Conservation (phyloP, 2,797 vertebrate genomes). For the Hyperoplus lanceolatus region DNA sequence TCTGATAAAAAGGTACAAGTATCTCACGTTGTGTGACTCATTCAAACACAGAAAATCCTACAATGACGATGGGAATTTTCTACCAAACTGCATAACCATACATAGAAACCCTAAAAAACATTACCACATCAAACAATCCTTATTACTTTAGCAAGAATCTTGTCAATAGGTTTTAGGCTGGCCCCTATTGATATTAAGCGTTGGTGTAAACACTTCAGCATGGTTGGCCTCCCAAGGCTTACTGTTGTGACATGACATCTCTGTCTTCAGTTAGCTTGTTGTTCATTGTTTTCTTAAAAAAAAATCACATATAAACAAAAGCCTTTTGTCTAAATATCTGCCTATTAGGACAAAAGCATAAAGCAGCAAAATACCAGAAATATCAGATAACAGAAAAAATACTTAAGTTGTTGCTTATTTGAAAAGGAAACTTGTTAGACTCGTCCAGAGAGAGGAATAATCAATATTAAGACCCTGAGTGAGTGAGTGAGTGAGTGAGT, state of each 20-base stretch:
- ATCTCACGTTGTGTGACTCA: slow-evolving; percentile 17
- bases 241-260: background rate
- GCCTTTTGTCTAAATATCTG: slow-evolving; percentile 6
- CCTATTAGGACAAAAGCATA: background rate
- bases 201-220: background rate
- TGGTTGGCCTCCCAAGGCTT: background rate
- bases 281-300: background rate
- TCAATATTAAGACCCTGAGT: slow-evolving; percentile 29
- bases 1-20: slow-evolving; percentile 22
- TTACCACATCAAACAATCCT: slow-evolving; percentile 3
- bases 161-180: background rate
- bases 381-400: slow-evolving; percentile 25
- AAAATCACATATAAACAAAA: background rate
- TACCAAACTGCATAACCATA: slow-evolving; percentile 4
- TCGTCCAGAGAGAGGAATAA: slow-evolving; percentile 51
- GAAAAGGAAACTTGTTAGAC: slow-evolving; percentile 60
- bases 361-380: slow-evolving; percentile 5
- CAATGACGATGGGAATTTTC: background rate
- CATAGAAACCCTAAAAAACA: background rate
- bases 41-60: slow-evolving; percentile 29
- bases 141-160: background rate
- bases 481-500: background rate
- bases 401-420: slow-evolving; percentile 26
- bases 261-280: background rate
- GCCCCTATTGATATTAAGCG: slow-evolving; percentile 12